Conservation (phyloP, 2,888 invertebrate genomes). For the Sarcophaga variegata region DNA sequence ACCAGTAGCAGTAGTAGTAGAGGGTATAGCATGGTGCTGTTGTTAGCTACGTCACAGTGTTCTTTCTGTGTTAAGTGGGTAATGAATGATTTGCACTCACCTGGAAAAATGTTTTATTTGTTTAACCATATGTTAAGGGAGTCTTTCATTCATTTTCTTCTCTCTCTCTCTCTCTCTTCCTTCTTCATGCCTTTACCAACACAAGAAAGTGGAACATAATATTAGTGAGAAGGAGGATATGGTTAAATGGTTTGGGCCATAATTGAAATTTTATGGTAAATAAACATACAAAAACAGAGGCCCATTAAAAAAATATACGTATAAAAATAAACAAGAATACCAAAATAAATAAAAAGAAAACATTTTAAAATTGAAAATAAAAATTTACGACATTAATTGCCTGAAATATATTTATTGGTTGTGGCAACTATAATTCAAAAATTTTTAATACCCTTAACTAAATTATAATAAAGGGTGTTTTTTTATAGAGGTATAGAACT, state of each 20-base stretch:
- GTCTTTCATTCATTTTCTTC: neutral
- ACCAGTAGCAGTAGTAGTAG: neutral
- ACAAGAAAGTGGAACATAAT: neutral
- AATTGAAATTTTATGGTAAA: neutral
- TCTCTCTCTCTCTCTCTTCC: no score
- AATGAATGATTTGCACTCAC: constrained; percentile 63
- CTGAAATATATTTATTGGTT: no score
- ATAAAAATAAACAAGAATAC: neutral
- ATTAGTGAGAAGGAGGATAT: neutral
- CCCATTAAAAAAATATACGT: neutral
- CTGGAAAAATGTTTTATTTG: constrained; percentile 60
- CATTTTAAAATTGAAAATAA: neutral
- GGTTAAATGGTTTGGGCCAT: neutral
- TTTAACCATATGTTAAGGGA: constrained; percentile 50
- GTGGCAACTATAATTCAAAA: no score
- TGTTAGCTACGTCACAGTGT: neutral
- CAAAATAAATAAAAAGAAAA: neutral
- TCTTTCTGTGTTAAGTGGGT: constrained; percentile 51
- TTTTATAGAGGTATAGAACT: no score
- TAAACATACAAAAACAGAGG: neutral
- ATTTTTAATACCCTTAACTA: no score
- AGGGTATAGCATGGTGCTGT: no score
- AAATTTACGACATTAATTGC: neutral
- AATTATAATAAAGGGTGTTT: no score
- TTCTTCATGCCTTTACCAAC: neutral